A percentile compares a stretch with the other conserved stretches of the same genome.
Evolutionary conservation across 2,888 invertebrate species (phyloP).

Genomic region (Penaeus monodon): DNA sequence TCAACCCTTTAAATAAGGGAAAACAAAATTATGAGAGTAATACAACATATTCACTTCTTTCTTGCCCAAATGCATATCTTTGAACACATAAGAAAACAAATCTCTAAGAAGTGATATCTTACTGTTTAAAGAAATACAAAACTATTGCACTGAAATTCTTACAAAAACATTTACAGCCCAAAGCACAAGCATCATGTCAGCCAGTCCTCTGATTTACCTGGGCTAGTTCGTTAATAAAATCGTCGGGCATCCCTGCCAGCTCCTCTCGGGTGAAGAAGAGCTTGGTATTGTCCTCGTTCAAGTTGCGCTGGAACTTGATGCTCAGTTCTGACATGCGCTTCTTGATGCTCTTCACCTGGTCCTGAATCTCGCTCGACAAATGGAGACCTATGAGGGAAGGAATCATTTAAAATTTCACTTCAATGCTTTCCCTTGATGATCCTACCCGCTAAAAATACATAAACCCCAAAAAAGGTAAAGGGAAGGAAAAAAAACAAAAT

Average conservation of each 20-base stretch:
- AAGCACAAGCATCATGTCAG: background rate
- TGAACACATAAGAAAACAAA: no score
- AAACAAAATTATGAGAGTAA: no score
- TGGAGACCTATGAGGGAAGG: constrained; percentile 69
- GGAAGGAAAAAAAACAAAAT: no score
- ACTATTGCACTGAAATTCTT: background rate
- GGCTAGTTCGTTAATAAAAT: constrained; percentile 67
- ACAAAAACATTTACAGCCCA: background rate
- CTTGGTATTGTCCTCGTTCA: constrained; percentile 72
- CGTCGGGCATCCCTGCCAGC: constrained; percentile 68
- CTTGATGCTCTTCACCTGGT: constrained; percentile 70
- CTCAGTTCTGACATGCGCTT: constrained; percentile 70
- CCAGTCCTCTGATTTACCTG: constrained; percentile 53
- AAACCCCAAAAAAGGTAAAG: no score
- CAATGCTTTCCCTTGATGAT: no score
- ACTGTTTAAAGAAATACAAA: background rate
- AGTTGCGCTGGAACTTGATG: constrained; percentile 71
- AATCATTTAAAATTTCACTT: background rate
- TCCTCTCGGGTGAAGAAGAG: constrained; percentile 71
- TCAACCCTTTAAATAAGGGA: no score
- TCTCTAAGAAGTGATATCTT: background rate
- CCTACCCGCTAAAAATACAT: no score
- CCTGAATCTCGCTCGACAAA: constrained; percentile 69
- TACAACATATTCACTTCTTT: no score
- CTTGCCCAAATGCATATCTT: no score